Percentiles rank a stretch among this genome's conserved stretches.
Conservation (phyloP, 2,888 invertebrate species). For the Drosophila planitibia region DNA sequence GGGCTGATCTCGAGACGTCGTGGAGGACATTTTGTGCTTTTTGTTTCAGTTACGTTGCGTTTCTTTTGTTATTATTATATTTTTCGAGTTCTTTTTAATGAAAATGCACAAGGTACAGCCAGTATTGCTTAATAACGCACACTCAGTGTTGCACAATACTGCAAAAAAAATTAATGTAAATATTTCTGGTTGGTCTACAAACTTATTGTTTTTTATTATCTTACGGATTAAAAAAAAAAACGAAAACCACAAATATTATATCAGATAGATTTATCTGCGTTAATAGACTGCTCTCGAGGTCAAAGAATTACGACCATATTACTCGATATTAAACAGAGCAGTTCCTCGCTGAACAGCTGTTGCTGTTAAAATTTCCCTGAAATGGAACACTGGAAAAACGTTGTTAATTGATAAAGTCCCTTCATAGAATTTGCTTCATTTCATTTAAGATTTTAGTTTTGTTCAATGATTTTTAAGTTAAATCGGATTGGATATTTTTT, state of each 20-base stretch:
- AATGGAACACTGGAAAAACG: neutral
- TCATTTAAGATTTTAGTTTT: neutral
- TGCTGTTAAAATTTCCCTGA: conserved; percentile 21
- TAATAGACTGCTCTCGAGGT: too few relatives aligned
- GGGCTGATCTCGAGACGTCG: conserved; percentile 72
- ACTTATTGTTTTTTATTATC: neutral
- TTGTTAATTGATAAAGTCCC: neutral
- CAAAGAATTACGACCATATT: neutral
- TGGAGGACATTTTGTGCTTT: conserved; percentile 65
- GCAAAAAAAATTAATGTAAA: neutral
- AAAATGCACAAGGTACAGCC: conserved; percentile 32
- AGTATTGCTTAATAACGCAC: conserved; percentile 29
- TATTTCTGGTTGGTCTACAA: neutral
- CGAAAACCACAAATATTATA: neutral
- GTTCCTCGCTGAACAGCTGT: conserved; percentile 20
- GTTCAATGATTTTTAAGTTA: conserved; percentile 43
- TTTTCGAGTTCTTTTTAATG: conserved; percentile 36
- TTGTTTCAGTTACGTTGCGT: conserved; percentile 23
- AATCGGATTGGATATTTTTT: conserved; percentile 17
- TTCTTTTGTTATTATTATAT: conserved; percentile 14
- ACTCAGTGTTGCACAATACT: conserved; percentile 26
- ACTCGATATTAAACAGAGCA: neutral
- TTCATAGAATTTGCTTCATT: neutral
- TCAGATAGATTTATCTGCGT: neutral
- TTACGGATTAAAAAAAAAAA: neutral